Evolutionary conservation across 2,797 vertebrate genomes (phyloP).

Genomic region (Darevskia nairensis): DNA sequence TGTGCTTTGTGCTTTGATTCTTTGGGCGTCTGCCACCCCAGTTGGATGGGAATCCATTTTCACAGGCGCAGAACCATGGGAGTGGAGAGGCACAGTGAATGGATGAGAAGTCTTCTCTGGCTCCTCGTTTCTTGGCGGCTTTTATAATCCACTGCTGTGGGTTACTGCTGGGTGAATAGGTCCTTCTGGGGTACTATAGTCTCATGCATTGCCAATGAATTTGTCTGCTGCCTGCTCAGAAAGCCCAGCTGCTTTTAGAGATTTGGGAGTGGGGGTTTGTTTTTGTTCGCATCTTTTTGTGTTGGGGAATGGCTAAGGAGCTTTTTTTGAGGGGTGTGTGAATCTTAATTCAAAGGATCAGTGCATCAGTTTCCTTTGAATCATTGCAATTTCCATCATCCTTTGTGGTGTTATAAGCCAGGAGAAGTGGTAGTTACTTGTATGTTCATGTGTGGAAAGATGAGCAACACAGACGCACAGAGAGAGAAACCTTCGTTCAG

Average conservation of each 20-base stretch:
- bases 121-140: not conserved
- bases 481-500: no score
- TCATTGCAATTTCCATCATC: not conserved
- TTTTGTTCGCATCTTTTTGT: not conserved
- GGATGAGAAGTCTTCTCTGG: slow-evolving; percentile 6
- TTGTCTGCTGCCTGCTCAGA: not conserved
- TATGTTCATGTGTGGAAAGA: not conserved
- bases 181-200: not conserved
- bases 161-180: not conserved
- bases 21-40: not conserved
- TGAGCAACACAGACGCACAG: not conserved
- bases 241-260: not conserved
- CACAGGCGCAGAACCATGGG: not conserved
- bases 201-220: not conserved
- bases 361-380: slow-evolving; percentile 6
- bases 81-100: not conserved
- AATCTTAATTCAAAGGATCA: no score
- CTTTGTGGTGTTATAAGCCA: not conserved
- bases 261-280: not conserved
- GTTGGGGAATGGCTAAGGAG: not conserved
- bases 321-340: not conserved
- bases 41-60: not conserved
- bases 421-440: not conserved
- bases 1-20: not conserved
- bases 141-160: slow-evolving; percentile 3